A percentile compares a stretch with the other conserved stretches of the same genome.
These are phyloP conservation scores for Mythimna impura DNA, from an alignment of 2,888 invertebrate genomes.

Conservation along the genomic window DNA sequence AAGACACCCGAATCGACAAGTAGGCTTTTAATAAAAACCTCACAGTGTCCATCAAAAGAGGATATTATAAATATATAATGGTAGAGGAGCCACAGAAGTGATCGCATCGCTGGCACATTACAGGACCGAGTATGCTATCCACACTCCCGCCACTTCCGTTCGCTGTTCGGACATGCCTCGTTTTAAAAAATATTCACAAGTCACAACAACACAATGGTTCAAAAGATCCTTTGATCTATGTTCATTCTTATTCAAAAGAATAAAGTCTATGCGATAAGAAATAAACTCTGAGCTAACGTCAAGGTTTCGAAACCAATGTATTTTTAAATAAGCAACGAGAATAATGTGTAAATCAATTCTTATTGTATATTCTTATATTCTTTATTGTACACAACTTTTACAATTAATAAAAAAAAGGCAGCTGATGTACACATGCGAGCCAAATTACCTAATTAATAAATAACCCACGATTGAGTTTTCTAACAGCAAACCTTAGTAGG, in stretches of 20 bases:
- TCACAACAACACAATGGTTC: constrained; percentile 76
- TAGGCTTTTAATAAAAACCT: constrained; percentile 59
- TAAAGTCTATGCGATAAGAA: constrained; percentile 63
- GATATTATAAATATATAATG: constrained; percentile 45
- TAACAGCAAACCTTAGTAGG: too few relatives aligned
- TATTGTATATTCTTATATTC: too few relatives aligned
- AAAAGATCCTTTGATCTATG: constrained; percentile 73
- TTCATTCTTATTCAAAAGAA: constrained; percentile 73
- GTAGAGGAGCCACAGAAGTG: constrained; percentile 38
- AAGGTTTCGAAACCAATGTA: constrained; percentile 54
- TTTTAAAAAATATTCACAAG: constrained; percentile 84
- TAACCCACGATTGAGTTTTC: too few relatives aligned
- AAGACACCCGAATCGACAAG: constrained; percentile 51
- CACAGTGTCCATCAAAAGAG: constrained; percentile 48
- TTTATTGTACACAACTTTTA: too few relatives aligned
- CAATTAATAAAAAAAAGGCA: too few relatives aligned
- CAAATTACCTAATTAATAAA: too few relatives aligned
- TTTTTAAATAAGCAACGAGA: constrained; percentile 43
- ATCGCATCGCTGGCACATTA: constrained; percentile 61
- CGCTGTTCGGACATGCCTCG: constrained; percentile 80
- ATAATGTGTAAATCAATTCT: constrained; percentile 1
- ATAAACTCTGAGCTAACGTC: constrained; percentile 51
- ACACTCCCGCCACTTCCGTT: constrained; percentile 83
- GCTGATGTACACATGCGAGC: too few relatives aligned
- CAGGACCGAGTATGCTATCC: constrained; percentile 78